Evolutionary conservation across 2,797 vertebrate species (phyloP), one percentile per base, ranked within the genome.

Genomic region (Rhinogobio ventralis): DNA sequence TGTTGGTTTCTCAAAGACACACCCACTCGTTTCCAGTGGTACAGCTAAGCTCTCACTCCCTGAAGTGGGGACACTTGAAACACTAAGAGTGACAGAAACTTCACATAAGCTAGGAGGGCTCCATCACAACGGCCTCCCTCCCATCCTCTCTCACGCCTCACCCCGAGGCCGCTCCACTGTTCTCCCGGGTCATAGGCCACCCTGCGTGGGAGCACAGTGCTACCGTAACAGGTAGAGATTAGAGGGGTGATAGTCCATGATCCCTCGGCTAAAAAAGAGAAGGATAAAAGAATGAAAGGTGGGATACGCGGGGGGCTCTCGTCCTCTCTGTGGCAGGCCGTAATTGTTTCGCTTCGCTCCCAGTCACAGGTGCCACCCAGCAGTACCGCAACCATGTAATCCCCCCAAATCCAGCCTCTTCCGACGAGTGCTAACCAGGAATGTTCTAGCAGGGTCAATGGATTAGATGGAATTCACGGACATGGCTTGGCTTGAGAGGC

Each of bases 51-150:
- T 95, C 91, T 90, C 89, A 91, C 62, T 90, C 89, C 94, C 91
- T 95, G 93, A 94, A 96, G 94, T 95, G 94, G 93, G 92, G 93
- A 94, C 94, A 94, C 94, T 94, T 93, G 93, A 95, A 93, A 95
- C 93, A 92, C 92, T 93, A 93, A 94, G 94, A 95, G 93, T 95
- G 94, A 94, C 94, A 94, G 94, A 94, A 95, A 95, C 93, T 95
- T 95, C 95, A 92, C 94, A 94, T 93, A 94, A 94, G 93, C 91
- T 92, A 92, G 91, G 89, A 90, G 88, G 91, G 75, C 85, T 51
- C 77, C 76, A 79, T 74, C 86, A 82, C 88, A 90, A 89, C 86
- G 89, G 90, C 87, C 90, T 87, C 84, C 36, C 42, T 57, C 81
- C 72, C 55, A 60, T 66, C 60, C 78, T 87, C 72, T 33, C 74